Base-by-base conservation (phyloP, 1,140 invertebrate species). In the Anagrus nilaparvatae region DNA sequence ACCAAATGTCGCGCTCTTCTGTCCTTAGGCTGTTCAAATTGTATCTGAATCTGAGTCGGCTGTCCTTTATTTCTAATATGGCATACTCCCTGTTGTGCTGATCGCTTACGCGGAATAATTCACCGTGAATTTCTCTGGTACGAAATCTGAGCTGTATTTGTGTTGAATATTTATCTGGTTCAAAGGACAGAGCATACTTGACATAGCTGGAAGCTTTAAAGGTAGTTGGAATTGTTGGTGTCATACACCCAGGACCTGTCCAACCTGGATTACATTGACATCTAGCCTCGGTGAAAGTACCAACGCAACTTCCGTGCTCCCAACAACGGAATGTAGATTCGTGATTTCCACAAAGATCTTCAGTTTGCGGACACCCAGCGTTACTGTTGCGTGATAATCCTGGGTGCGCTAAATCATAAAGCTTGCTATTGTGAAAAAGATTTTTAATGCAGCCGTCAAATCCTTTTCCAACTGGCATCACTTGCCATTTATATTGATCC, bases 391-490 rank as follows among this genome's bases (percentile, higher is more conserved):
- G 70, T 0, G 83, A 84, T 12, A 91, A 65, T 5, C 90, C 87
- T 10, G 88, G 85, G 65, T 89, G 81, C 0, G 87, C 87, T 32
- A 96, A 69, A 59, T 97, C 91, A 61, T 96, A 96, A 4, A 96
- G 63, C 73, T 92, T 87, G 53, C 91, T 94, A 58, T 97, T 97
- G 59, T 97, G 92, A 53, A 95, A 84, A 10, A 98, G 69, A 61
- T 97, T 96, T 47, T 86, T 77, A 20, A 98, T 89, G 63, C 95
- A 98, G 6, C 95, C 95, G 56, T 90, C 85, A 60, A 97, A 97
- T 6, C 81, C 84, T 68, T 87, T 87, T 6, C 81, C 85, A 28
- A 81, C 77, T 5, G 88, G 88, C 73, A 90, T 85, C 51, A 82
- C 82, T 50, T 83, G 81, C 84, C 83, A 90, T 49, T 82, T 79